Conservation (phyloP, 2,113 vertebrate species). For the Rhea americana region DNA sequence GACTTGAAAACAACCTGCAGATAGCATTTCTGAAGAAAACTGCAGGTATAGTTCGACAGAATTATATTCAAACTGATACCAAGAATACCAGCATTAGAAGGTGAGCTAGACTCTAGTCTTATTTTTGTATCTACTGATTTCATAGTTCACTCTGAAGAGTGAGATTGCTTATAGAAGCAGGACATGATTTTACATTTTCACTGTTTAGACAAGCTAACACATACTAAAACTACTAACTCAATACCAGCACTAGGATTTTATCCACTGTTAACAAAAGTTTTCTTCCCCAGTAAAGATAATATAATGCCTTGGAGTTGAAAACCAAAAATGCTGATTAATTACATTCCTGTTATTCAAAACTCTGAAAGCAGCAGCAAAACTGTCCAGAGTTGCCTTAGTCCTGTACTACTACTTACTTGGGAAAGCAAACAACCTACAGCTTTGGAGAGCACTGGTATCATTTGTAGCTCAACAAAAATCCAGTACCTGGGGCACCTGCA, state of each 20-base stretch:
- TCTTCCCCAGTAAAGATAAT: not conserved
- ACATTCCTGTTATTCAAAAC: conserved; percentile 27
- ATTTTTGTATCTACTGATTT: not conserved
- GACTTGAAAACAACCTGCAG: not conserved
- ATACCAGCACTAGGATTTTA: conserved; percentile 10
- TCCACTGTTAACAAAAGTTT: not conserved
- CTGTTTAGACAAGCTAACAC: conserved; percentile 18
- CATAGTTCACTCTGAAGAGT: not conserved
- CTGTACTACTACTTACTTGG: not conserved
- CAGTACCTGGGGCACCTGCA: not conserved
- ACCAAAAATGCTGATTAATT: conserved; percentile 3
- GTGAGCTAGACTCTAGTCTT: not conserved
- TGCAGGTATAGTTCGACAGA: not conserved
- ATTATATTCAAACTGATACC: not conserved
- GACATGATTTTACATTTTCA: not conserved
- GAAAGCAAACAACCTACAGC: not conserved
- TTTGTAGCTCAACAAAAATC: not conserved
- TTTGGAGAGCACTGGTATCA: not conserved
- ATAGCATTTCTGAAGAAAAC: not conserved
- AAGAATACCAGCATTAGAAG: not conserved
- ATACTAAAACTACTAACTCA: conserved; percentile 1
- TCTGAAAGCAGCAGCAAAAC: not conserved
- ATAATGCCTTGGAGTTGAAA: not conserved
- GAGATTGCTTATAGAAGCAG: not conserved
- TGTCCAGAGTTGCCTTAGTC: not conserved